Percentiles rank a stretch among this genome's conserved stretches.
phyloP scores from a whole-genome alignment of 2,888 invertebrate genomes.

The Drosophila nr. medialis region DNA sequence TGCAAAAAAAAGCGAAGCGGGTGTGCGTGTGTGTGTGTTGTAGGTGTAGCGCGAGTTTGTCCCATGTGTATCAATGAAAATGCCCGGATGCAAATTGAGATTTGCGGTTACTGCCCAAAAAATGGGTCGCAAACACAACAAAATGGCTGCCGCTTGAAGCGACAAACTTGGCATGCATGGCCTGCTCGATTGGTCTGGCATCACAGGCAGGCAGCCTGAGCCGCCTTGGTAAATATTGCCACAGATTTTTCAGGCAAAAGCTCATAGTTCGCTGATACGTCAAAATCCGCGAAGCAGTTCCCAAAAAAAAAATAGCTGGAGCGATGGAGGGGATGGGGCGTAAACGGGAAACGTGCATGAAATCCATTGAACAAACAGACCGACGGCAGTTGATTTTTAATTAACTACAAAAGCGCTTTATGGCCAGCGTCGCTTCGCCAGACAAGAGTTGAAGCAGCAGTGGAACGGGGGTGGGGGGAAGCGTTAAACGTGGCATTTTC shows the following conservation, averaged over 20 bases:
- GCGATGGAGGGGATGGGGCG: not conserved
- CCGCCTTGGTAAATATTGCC: constrained; percentile 70
- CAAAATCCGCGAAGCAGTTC: constrained; percentile 52
- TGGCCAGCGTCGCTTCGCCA: constrained; percentile 40
- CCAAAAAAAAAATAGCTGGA: not conserved
- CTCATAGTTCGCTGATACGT: constrained; percentile 80
- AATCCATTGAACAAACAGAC: constrained; percentile 85
- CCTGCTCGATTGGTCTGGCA: constrained; percentile 14
- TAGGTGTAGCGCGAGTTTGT: constrained; percentile 1
- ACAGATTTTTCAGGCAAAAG: constrained; percentile 78
- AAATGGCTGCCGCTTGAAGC: constrained; percentile 64
- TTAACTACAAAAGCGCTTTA: constrained; percentile 83
- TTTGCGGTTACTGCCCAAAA: constrained; percentile 5
- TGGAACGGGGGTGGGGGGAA: not conserved
- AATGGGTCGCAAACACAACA: constrained; percentile 66
- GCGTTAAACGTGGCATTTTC: constrained; percentile 24
- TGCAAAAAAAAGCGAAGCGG: constrained; percentile 18
- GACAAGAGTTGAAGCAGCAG: constrained; percentile 17
- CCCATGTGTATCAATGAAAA: constrained; percentile 60
- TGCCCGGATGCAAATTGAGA: constrained; percentile 52
- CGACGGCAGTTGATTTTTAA: constrained; percentile 85
- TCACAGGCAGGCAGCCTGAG: constrained; percentile 7
- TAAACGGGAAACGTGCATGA: constrained; percentile 80
- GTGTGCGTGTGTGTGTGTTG: not conserved
- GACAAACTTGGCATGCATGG: constrained; percentile 72